phyloP scores from a whole-genome alignment of 2,797 vertebrate species.

The Cyclura pinguis region DNA sequence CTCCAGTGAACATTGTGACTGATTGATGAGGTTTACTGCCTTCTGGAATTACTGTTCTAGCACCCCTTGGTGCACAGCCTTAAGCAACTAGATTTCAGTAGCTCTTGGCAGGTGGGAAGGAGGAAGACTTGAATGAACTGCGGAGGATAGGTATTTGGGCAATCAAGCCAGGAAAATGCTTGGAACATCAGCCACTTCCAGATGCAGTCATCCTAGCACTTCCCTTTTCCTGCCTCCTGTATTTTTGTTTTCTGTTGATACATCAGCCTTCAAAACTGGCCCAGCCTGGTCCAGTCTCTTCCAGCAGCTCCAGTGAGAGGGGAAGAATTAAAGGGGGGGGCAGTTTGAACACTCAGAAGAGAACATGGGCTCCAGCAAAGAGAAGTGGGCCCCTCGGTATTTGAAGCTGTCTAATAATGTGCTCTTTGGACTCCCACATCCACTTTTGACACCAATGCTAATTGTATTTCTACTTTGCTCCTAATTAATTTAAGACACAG shows the following conservation, averaged over 20 bases:
- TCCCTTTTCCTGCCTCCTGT: neutral
- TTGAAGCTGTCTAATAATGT: neutral
- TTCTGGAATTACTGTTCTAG: slow-evolving; percentile 10
- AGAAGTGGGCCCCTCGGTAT: neutral
- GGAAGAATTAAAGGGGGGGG: neutral
- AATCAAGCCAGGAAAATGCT: slow-evolving; percentile 28
- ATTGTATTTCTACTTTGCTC: neutral
- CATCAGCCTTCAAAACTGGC: neutral
- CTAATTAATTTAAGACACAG: slow-evolving; percentile 12
- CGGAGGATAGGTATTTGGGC: slow-evolving; percentile 5
- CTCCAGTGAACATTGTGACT: neutral
- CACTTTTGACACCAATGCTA: slow-evolving; percentile 1
- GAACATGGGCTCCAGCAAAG: neutral
- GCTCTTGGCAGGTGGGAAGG: neutral
- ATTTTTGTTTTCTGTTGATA: neutral
- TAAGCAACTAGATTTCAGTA: neutral
- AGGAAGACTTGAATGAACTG: slow-evolving; percentile 2
- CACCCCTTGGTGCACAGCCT: slow-evolving; percentile 29
- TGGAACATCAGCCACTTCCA: neutral
- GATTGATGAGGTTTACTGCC: neutral
- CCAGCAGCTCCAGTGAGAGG: neutral
- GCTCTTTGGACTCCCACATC: slow-evolving; percentile 13
- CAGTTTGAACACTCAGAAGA: neutral
- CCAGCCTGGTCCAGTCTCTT: neutral
- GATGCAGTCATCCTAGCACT: neutral